Evolutionary conservation across 2,888 invertebrate genomes (phyloP).

Genomic region (Caradrina clavipalpis): DNA sequence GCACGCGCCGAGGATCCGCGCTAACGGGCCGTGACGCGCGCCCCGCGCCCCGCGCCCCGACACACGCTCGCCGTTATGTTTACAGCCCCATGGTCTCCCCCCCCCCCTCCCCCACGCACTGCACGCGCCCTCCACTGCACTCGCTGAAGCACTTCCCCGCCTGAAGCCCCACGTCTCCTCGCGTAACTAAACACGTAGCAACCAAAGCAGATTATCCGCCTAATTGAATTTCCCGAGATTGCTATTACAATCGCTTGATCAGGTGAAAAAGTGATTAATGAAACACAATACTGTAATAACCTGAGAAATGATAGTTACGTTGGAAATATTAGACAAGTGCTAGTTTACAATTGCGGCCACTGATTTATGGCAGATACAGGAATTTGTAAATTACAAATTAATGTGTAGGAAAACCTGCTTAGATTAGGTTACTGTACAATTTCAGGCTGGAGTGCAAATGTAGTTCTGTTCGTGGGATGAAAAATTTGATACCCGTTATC

Average conservation of each 20-base stretch:
- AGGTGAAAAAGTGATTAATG: conserved; percentile 70
- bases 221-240: conserved; percentile 90
- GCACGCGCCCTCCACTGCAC: conserved; percentile 41
- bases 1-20: conserved; percentile 86
- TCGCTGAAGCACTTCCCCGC: conserved; percentile 85
- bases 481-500: not conserved
- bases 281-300: conserved; percentile 19
- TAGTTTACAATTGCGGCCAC: not conserved
- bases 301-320: conserved; percentile 7
- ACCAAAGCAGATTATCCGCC: conserved; percentile 87
- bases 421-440: not conserved
- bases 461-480: not conserved
- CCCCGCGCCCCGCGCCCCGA: conserved; percentile 64
- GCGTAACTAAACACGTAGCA: conserved; percentile 84
- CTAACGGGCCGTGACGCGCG: conserved; percentile 87
- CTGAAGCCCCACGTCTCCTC: conserved; percentile 83
- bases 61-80: conserved; percentile 85
- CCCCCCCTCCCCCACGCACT: conserved; percentile 14
- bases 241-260: conserved; percentile 83
- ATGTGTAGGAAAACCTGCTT: not conserved
- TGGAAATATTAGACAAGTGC: not conserved
- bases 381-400: not conserved
- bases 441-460: not conserved
- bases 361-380: not conserved
- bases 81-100: conserved; percentile 59